Conservation (phyloP, 2,888 invertebrate species). For the Lochmaea capreae region DNA sequence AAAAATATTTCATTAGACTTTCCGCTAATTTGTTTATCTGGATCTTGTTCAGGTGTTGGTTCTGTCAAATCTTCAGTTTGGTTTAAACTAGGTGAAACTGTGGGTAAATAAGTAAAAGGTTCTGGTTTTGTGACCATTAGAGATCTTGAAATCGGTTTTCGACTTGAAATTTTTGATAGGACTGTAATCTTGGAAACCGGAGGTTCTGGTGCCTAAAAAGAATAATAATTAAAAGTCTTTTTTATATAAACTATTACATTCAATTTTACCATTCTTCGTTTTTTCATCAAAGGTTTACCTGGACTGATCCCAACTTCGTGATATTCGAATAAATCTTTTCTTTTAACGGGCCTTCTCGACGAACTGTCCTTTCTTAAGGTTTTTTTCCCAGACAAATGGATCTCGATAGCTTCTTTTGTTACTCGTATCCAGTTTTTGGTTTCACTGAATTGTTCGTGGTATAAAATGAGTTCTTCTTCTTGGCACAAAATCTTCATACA, state of each 20-base stretch:
- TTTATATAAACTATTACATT: not conserved
- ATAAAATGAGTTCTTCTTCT: slow-evolving; percentile 70
- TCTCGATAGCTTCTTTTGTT: slow-evolving; percentile 69
- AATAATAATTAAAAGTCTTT: not conserved
- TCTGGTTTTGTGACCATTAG: not conserved
- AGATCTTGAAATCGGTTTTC: not conserved
- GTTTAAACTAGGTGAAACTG: not conserved
- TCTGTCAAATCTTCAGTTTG: not conserved
- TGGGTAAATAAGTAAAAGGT: not conserved
- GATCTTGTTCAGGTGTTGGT: not conserved
- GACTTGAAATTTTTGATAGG: no score
- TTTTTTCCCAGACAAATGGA: slow-evolving; percentile 70
- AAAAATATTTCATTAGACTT: slow-evolving; percentile 48
- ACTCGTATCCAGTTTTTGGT: slow-evolving; percentile 71
- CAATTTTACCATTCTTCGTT: slow-evolving; percentile 56
- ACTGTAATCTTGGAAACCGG: not conserved
- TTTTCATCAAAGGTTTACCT: slow-evolving; percentile 66
- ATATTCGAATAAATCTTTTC: slow-evolving; percentile 69
- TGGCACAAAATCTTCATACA: slow-evolving; percentile 73
- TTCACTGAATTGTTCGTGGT: slow-evolving; percentile 68
- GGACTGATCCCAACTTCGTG: slow-evolving; percentile 69
- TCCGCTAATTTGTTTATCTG: not conserved
- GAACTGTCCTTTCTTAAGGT: slow-evolving; percentile 75
- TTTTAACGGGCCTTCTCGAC: slow-evolving; percentile 71
- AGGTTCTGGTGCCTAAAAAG: slow-evolving; percentile 6